phyloP scores from a whole-genome alignment of 2,797 vertebrate genomes.

The Spheniscus humboldti region DNA sequence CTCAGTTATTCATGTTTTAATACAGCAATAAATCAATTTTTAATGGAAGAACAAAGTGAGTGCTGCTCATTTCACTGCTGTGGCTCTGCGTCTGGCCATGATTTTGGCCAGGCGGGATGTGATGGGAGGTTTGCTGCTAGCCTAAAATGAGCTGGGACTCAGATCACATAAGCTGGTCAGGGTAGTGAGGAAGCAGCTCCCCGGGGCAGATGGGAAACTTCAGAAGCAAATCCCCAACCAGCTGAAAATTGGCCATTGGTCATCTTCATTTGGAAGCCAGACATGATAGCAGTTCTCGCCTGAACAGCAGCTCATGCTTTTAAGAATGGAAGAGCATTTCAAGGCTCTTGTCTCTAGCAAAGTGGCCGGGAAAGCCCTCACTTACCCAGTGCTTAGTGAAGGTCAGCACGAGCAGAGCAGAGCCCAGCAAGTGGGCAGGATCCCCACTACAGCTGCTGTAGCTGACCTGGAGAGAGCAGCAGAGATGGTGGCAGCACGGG shows the following conservation, averaged over 20 bases:
- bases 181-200: neutral
- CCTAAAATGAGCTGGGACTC: neutral
- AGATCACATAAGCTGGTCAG: neutral
- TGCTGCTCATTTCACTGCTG: neutral
- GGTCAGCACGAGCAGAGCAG: conserved; percentile 27
- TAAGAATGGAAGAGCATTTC: neutral
- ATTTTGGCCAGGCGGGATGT: neutral
- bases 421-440: conserved; percentile 45
- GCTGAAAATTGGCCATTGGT: neutral
- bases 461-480: conserved; percentile 13
- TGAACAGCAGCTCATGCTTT: neutral
- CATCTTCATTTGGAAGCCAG: neutral
- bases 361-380: neutral
- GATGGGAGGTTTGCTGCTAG: neutral
- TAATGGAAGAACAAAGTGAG: neutral
- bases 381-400: conserved; percentile 45
- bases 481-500: neutral
- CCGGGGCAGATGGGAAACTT: neutral
- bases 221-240: neutral
- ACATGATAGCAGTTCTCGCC: neutral
- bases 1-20: neutral
- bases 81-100: neutral
- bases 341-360: neutral
- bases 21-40: neutral
- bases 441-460: conserved; percentile 32